Conservation (phyloP, 2,797 vertebrate species). For the Ispidina lecontei region DNA sequence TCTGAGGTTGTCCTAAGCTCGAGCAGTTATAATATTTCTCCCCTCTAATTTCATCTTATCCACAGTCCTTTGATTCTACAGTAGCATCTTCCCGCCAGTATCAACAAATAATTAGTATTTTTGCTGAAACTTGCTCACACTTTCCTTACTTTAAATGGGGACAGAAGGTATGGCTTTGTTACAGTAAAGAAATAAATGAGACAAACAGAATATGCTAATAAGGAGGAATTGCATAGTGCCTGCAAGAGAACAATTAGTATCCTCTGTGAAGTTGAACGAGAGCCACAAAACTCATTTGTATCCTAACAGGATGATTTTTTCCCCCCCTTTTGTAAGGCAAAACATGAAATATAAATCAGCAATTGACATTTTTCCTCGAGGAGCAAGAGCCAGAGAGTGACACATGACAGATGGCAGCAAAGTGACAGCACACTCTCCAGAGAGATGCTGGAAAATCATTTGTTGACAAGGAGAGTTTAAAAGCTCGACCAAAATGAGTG, state of each 20-base stretch:
- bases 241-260: constrained; percentile 38
- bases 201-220: neutral
- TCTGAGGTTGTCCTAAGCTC: neutral
- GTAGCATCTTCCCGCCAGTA: neutral
- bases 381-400: constrained; percentile 4
- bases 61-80: neutral
- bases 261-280: neutral
- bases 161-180: neutral
- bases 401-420: constrained; percentile 40
- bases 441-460: constrained; percentile 36
- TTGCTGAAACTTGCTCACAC: neutral
- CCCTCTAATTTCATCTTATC: neutral
- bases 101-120: neutral
- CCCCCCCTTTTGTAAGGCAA: neutral
- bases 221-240: neutral
- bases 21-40: neutral
- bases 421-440: constrained; percentile 27
- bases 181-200: neutral
- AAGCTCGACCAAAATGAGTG: constrained; percentile 34
- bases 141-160: neutral
- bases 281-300: neutral
- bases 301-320: constrained; percentile 5
- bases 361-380: constrained; percentile 26
- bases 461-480: constrained; percentile 52
- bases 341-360: constrained; percentile 16